Evolutionary conservation across 2,797 vertebrate genomes (phyloP).

Genomic region (Luscinia megarhynchos): DNA sequence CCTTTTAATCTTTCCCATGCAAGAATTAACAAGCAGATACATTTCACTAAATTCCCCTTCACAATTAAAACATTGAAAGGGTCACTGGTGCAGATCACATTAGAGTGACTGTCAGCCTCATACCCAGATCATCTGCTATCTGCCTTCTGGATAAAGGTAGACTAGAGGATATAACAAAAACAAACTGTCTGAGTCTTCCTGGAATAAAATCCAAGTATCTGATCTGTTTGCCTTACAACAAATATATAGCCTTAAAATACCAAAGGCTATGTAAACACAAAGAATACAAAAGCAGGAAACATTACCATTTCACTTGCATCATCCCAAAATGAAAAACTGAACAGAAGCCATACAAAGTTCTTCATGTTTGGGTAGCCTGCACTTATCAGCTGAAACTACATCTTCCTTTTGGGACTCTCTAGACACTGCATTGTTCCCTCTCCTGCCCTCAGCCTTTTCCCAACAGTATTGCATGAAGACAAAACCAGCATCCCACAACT

Average conservation of each 20-base stretch:
- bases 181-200: not conserved
- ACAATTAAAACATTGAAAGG: not conserved
- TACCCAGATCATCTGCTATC: not conserved
- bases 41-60: not conserved
- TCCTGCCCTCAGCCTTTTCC: not conserved
- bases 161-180: not conserved
- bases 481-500: not conserved
- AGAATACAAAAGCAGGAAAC: conserved; percentile 56
- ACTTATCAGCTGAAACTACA: not conserved
- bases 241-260: conserved; percentile 2
- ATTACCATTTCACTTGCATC: not conserved
- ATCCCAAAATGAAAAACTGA: conserved; percentile 14
- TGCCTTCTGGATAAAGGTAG: not conserved
- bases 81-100: not conserved
- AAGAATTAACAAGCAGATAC: not conserved
- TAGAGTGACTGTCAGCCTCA: not conserved
- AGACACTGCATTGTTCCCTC: not conserved
- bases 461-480: not conserved
- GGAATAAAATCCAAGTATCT: conserved; percentile 18
- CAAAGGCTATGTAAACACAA: conserved; percentile 47
- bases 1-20: not conserved
- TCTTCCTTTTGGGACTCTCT: not conserved
- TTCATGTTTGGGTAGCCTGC: not conserved
- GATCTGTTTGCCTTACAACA: conserved; percentile 12
- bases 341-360: not conserved